Evolutionary conservation across 2,113 vertebrate species (phyloP), one percentile per base, ranked within the genome.

Genomic region (Actenoides lindsayi): DNA sequence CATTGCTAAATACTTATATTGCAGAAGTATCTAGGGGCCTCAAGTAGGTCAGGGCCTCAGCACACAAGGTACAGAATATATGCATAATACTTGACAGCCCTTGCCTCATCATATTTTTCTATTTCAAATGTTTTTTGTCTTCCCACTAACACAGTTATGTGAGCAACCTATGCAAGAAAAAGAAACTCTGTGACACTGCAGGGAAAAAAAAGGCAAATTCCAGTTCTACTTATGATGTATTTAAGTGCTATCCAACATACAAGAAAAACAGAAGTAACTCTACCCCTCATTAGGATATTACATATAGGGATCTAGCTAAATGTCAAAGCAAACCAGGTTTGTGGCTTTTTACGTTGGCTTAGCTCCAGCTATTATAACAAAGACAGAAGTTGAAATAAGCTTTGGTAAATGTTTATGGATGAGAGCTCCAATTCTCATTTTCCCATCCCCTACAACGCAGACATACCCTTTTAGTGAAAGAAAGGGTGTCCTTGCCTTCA

Each of bases 61-160:
- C 53, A 90, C 5, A n/a, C 68, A 54, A 60, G 41, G 70, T 64
- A 85, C 57, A 74, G 65, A 92, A 89, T 16, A 91, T 13, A 89
- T 50, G 51, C 65, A 82, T 44, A 90, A 82, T 44, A 84, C 70
- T 79, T 73, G 65, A 79, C 77, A 96, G 74, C 23, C 76, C 37
- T 65, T 84, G 62, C 30, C 80, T 96, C 89, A 75, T 57, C 86
- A 31, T 87, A 84, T 89, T 94, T 90, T 90, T 78, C 94, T 79
- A 51, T 93, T 95, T 94, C 63, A 65, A 69, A 54, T 39, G 90
- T 73, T 53, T 53, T 53, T 92, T 89, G 78, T 65, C 91, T 89
- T 92, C 62, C 90, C 57, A 74, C 50, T 46, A 65, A 37, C 59
- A 85, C 25, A 83, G 69, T 27, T 91, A 82, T 63, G 13, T 33